Conservation (phyloP, 2,113 vertebrate genomes). For the Forbesichthys papilliferus region DNA sequence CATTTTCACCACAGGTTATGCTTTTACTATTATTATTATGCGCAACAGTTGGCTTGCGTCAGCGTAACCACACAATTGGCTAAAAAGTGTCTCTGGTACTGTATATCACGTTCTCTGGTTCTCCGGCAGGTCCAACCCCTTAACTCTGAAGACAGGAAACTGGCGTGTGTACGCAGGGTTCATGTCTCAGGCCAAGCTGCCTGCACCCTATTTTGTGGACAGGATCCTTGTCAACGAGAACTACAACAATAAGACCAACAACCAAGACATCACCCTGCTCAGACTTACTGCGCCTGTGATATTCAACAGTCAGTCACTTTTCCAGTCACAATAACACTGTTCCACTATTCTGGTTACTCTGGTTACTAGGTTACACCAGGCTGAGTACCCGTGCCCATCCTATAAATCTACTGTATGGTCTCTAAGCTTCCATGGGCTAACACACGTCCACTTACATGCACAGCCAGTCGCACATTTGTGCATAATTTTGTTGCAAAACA, state of each 20-base stretch:
- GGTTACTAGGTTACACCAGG: too few species aligned
- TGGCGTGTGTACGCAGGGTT: conserved; percentile 83
- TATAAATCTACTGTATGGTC: too few species aligned
- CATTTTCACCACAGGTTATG: too few species aligned
- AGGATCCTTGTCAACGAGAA: conserved; percentile 83
- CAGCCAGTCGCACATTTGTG: too few species aligned
- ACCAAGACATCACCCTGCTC: conserved; percentile 86
- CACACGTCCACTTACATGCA: too few species aligned
- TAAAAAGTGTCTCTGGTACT: background rate
- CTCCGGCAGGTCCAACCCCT: conserved; percentile 40
- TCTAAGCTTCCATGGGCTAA: too few species aligned
- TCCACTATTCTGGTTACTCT: background rate
- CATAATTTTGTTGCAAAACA: too few species aligned
- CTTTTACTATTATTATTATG: too few species aligned
- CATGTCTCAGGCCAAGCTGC: conserved; percentile 69
- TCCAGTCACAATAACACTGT: too few species aligned
- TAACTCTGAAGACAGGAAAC: conserved; percentile 43
- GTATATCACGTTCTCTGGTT: background rate
- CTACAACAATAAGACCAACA: conserved; percentile 75
- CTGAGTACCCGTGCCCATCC: too few species aligned
- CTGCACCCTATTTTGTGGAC: conserved; percentile 62
- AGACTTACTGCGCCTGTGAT: conserved; percentile 75
- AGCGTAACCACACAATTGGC: too few species aligned
- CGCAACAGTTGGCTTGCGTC: too few species aligned
- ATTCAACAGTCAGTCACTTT: conserved; percentile 75